These are phyloP conservation scores for Bubo blakistoni DNA, from an alignment of 2,113 vertebrate genomes.

Conservation along the genomic window DNA sequence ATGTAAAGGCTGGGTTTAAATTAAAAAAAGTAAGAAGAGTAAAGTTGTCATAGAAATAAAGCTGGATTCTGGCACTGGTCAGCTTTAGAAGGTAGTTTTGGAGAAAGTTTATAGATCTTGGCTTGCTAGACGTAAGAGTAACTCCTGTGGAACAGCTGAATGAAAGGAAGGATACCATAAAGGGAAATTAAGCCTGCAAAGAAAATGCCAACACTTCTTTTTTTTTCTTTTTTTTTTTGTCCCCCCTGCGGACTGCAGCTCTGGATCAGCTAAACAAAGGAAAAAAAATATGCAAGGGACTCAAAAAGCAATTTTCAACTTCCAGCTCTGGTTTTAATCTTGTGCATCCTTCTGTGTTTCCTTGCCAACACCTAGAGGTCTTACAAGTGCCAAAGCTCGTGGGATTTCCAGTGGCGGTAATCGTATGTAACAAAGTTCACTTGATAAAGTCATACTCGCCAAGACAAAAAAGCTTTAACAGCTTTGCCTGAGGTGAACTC, in stretches of 20 bases:
- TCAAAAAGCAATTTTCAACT: not conserved
- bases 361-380: constrained; percentile 21
- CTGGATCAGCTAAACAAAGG: not conserved
- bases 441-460: not conserved
- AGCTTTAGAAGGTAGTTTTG: constrained; percentile 42
- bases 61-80: not conserved
- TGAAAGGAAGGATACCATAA: not conserved
- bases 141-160: constrained; percentile 46
- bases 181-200: not conserved
- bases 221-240: not conserved
- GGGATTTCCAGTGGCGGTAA: not conserved
- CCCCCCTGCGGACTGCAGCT: not conserved
- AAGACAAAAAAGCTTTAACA: not conserved
- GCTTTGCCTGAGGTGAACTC: not conserved
- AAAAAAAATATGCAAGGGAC: not conserved
- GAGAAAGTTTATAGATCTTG: constrained; percentile 35
- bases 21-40: not conserved
- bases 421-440: accelerated
- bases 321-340: constrained; percentile 27
- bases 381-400: not conserved
- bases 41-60: constrained; percentile 12
- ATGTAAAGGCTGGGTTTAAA: constrained; percentile 9
- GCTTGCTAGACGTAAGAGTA: not conserved
- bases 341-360: not conserved
- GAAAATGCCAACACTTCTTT: not conserved